Base-by-base conservation (phyloP, 1,140 invertebrate species). In the Pseudomyrmex concolor region DNA sequence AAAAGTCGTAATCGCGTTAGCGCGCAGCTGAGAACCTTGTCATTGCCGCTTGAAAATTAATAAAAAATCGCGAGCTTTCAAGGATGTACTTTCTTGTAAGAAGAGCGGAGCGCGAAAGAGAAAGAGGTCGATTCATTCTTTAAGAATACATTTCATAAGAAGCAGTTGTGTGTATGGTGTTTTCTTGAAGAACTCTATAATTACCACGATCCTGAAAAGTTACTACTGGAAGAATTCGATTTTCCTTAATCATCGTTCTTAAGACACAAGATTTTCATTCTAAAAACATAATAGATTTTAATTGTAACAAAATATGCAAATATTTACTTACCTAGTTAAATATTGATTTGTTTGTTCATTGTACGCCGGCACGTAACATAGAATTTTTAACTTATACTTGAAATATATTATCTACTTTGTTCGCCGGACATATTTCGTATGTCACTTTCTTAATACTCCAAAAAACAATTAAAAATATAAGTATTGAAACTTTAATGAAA, bases 1-100 rank as follows among this genome's bases (percentile, higher is more conserved):
- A 60, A 87, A 88, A 88, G 66, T 88, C 76, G 71, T 87, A 88
- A 88, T 87, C 83, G 50, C 60, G 25, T 88, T 87, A 88, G 51
- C 57, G 55, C 17, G 13, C 51, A 78, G 62, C 55, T 84, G 67
- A 82, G 83, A 72, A 63, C 67, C 57, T 71, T 71, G 76, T 84
- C 76, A 71, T 66, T 87, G 86, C 62, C 68, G 51, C 62, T 67
- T 87, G 86, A 73, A 77, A 87, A 88, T 88, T 88, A 88, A 83
- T 87, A 87, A 82, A 85, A 45, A 77, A 51, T 73, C 10, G 66
- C 62, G 34, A 34, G 59, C 63, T 76, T 74, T 83, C 19, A 71
- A 77, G 55, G 54, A 87, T 77, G 64, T 57, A 77, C 59, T 22
- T 51, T 2, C 45, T 50, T 63, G 45, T 34, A 34, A 34, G 4